These are phyloP conservation scores for Bubo bubo DNA, from an alignment of 2,113 vertebrate genomes.

Conservation along the genomic window DNA sequence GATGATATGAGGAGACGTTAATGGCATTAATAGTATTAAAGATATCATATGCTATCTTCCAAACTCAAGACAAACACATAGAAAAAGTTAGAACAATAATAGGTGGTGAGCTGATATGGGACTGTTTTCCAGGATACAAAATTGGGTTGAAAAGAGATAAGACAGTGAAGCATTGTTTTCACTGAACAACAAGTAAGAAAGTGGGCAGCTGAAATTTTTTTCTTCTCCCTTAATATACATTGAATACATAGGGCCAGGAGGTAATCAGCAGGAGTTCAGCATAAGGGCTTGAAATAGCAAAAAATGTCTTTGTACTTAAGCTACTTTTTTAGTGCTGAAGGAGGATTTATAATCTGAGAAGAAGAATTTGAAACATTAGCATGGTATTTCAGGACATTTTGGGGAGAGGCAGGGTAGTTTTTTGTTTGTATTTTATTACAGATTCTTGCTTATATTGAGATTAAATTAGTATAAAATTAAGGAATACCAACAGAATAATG, in stretches of 20 bases:
- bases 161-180: not conserved
- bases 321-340: not conserved
- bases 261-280: not conserved
- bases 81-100: not conserved
- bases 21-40: not conserved
- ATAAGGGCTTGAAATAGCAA: not conserved
- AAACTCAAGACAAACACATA: not conserved
- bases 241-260: not conserved
- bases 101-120: not conserved
- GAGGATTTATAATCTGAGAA: constrained; percentile 19
- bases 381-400: not conserved
- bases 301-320: not conserved
- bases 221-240: not conserved
- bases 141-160: not conserved
- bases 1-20: not conserved
- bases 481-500: not conserved
- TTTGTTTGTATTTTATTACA: not conserved
- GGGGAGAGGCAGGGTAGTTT: not conserved
- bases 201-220: not conserved
- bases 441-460: not conserved
- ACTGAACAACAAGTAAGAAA: not conserved
- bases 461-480: not conserved
- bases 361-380: not conserved
- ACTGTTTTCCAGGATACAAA: not conserved
- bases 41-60: not conserved